Conservation (phyloP, 2,113 vertebrate species). For the Acanthochromis polyacanthus region DNA sequence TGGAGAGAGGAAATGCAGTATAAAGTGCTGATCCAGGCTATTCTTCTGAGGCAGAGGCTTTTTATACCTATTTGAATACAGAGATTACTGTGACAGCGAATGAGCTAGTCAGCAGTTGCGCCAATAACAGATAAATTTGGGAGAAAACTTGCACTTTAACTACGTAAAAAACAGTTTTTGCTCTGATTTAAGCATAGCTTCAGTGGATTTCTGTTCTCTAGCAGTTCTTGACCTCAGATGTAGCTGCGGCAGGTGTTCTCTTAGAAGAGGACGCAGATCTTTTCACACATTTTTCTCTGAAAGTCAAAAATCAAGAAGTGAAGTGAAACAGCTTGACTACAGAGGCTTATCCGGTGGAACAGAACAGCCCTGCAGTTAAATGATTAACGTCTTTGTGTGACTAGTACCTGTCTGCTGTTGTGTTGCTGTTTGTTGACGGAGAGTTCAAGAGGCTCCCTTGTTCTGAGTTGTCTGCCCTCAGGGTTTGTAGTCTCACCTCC, state of each 20-base stretch:
- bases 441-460: constrained; percentile 50
- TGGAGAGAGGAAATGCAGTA: constrained; percentile 76
- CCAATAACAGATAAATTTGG: constrained; percentile 21
- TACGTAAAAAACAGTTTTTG: constrained; percentile 11
- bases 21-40: constrained; percentile 81
- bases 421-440: constrained; percentile 48
- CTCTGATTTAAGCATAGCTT: constrained; percentile 2
- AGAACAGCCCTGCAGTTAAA: constrained; percentile 51
- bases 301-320: constrained; percentile 65
- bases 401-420: constrained; percentile 53
- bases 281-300: constrained; percentile 18
- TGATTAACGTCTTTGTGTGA: constrained; percentile 51
- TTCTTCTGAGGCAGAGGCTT: constrained; percentile 60
- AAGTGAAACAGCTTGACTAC: constrained; percentile 42
- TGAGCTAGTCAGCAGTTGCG: constrained; percentile 75
- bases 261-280: constrained; percentile 32
- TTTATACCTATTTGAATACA: constrained; percentile 65
- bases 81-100: constrained; percentile 66
- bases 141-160: constrained; percentile 30
- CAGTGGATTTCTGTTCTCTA: not conserved
- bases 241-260: constrained; percentile 26
- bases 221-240: not conserved
- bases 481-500: constrained; percentile 2
- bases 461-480: constrained; percentile 41
- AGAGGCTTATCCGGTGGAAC: constrained; percentile 44